phyloP scores from a whole-genome alignment of 2,888 invertebrate genomes.

The Tenthredo amoena region DNA sequence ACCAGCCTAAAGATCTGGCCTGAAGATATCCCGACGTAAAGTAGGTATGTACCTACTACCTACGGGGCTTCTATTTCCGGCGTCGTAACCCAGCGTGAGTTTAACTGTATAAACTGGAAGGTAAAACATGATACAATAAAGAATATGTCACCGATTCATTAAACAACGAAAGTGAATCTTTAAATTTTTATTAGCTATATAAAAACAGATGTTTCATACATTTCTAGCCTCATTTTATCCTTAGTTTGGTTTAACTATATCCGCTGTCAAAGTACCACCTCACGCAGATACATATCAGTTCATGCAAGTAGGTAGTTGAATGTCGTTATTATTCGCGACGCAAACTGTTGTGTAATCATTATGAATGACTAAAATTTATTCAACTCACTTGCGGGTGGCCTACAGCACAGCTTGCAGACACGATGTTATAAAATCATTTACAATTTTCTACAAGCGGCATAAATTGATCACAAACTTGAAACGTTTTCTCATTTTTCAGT shows the following conservation, averaged over 20 bases:
- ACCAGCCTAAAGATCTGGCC: conserved; percentile 23
- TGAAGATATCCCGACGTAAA: conserved; percentile 21
- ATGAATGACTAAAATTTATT: background rate
- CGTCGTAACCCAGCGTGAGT: conserved; percentile 24
- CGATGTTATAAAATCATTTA: background rate
- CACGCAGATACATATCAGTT: background rate
- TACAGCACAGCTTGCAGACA: background rate
- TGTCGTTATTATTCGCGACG: conserved; percentile 16
- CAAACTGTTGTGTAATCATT: background rate
- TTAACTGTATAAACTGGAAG: background rate
- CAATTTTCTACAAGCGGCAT: background rate
- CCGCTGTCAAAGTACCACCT: background rate
- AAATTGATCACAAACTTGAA: background rate
- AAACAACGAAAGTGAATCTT: conserved; percentile 3
- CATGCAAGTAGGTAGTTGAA: background rate
- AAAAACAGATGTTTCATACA: background rate
- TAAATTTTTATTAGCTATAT: background rate
- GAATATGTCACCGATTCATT: background rate
- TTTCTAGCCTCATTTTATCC: background rate
- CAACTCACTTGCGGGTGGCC: conserved; percentile 17
- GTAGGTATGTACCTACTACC: background rate
- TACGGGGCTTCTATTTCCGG: conserved; percentile 15
- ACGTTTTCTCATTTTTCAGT: background rate
- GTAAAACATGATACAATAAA: background rate
- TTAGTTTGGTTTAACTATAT: background rate